Conservation (phyloP, 2,113 vertebrate genomes). For the Amia ocellicauda region DNA sequence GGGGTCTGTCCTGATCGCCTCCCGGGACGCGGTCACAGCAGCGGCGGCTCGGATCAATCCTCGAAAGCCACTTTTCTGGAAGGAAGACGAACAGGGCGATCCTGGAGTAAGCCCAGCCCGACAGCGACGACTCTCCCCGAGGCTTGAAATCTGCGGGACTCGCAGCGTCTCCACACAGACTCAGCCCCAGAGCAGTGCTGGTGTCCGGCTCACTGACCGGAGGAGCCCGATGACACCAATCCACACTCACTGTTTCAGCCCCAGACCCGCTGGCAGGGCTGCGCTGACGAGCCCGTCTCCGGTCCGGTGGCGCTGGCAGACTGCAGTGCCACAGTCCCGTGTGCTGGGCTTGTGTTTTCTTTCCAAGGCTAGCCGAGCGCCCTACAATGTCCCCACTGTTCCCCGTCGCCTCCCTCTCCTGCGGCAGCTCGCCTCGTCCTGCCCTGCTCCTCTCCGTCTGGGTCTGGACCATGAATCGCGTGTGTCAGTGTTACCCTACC, state of each 20-base stretch:
- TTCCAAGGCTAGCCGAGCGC: constrained; percentile 26
- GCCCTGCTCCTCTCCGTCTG: not conserved
- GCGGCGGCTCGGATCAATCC: too few relatives aligned
- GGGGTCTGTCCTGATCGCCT: too few relatives aligned
- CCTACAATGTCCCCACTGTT: constrained; percentile 37
- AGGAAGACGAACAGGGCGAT: too few relatives aligned
- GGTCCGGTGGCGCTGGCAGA: not conserved
- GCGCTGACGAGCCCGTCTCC: not conserved
- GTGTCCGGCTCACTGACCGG: too few relatives aligned
- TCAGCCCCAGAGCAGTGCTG: too few relatives aligned
- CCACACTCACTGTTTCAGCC: not conserved
- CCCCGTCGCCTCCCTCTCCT: constrained; percentile 44
- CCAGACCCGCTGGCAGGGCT: constrained; percentile 4
- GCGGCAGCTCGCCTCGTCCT: constrained; percentile 26
- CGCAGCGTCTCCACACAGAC: too few relatives aligned
- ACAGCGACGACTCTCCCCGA: too few relatives aligned
- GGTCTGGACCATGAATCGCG: constrained; percentile 14
- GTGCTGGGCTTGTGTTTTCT: constrained; percentile 10
- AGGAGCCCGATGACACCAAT: not conserved
- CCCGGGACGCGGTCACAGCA: too few relatives aligned
- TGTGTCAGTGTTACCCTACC: constrained; percentile 16
- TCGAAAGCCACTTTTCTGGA: too few relatives aligned
- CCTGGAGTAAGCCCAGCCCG: too few relatives aligned
- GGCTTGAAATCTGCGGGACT: too few relatives aligned
- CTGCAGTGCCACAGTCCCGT: not conserved